A percentile compares a stretch with the other conserved stretches of the same genome.
Evolutionary conservation across 2,113 vertebrate species (phyloP).

Genomic region (Eidolon helvum): DNA sequence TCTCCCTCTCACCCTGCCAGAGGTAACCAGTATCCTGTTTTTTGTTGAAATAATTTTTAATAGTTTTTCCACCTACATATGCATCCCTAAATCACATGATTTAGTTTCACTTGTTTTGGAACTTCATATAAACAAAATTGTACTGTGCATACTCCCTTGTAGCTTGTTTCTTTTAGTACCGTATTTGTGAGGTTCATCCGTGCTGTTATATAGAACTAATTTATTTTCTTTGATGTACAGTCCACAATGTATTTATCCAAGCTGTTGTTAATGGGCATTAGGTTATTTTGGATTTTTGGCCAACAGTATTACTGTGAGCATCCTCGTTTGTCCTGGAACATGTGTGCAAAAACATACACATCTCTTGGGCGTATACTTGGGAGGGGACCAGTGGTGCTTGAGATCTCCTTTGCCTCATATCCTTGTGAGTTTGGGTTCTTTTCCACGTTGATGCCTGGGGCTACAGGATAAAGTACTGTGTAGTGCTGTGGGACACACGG

Average conservation of each 20-base stretch:
- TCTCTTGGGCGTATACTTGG: not conserved
- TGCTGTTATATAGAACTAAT: not conserved
- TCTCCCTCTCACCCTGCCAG: not conserved
- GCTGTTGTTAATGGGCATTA: not conserved
- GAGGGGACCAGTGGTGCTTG: not conserved
- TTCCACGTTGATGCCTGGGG: not conserved
- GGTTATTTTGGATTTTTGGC: not conserved
- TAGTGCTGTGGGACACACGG: not conserved
- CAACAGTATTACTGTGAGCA: not conserved
- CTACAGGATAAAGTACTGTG: not conserved
- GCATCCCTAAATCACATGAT: slow-evolving; percentile 18
- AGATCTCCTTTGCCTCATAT: not conserved
- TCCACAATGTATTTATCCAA: not conserved
- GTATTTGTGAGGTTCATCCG: not conserved
- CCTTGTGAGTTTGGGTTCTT: not conserved
- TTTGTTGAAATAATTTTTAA: slow-evolving; percentile 2
- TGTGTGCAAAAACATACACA: not conserved
- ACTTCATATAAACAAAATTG: not conserved
- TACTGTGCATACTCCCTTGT: not conserved
- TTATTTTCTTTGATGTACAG: slow-evolving; percentile 6
- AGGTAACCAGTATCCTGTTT: slow-evolving; percentile 44
- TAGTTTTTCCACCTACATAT: slow-evolving; percentile 39
- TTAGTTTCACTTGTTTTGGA: slow-evolving; percentile 43
- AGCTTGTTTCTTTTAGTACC: not conserved
- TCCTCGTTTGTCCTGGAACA: not conserved